Evolutionary conservation across 2,888 invertebrate species (phyloP), one percentile per base, ranked within the genome.

Genomic region (Calameuta pallipes): DNA sequence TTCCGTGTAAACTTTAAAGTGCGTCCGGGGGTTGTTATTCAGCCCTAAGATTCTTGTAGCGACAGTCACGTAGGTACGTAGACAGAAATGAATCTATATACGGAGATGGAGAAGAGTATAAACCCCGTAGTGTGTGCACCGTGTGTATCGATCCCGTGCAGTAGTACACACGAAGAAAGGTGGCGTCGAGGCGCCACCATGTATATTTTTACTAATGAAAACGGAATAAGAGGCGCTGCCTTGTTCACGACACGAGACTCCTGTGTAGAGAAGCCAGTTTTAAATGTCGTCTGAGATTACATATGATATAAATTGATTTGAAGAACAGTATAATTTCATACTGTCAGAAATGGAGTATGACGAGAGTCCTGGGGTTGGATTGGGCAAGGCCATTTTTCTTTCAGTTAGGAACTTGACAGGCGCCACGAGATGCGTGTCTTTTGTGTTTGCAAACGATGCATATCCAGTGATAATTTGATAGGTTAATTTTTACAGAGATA

Each of bases 91-190:
- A 56, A 56, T 56, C 23, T 56, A 56, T 56, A 56, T 56, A 56
- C 23, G 56, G 56, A 56, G 23, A 23, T 23, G 56, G 56, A 56
- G 56, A 56, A 56, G 56, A 56, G 56, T 56, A 56, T 56, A 56
- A 41, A 56, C 56, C 56, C 15, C 23, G 56, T 56, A 71, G 31
- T 34, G 71, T 71, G 71, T 71, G 71, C 71, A 34, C 71, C 85
- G 35, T 84, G 87, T 88, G 87, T 89, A 89, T 89, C 89, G 89
- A 89, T 89, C 89, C 86, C 83, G 83, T 85, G 81, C 86, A 85
- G 85, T 71, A 71, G 33, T 85, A 88, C 87, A 87, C 87, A 85
- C 88, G 84, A 85, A 84, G 84, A 83, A 77, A 15, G 84, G 80
- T 80, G 78, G 81, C 83, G 87, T 56, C 56, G 56, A 56, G 88